Evolutionary conservation across 53 echinoderm and acorn worm species (phyloP), one percentile per base, ranked within the genome.

Genomic region (Arbacia lixula): DNA sequence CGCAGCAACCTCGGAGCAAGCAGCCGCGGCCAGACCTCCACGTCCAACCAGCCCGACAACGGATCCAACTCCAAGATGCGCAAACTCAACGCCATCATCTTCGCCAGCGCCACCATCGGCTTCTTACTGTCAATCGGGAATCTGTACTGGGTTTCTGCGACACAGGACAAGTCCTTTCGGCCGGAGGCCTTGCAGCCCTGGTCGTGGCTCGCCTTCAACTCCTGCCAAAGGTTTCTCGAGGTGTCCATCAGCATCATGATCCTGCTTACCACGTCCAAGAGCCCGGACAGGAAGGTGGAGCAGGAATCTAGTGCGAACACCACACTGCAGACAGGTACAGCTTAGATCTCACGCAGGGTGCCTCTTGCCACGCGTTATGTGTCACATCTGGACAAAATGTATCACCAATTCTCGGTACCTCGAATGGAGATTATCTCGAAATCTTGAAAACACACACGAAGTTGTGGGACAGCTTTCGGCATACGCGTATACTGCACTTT

Each of bases 201-300:
- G 84, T 64, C 90, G 14, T 93, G 93, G 93, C 35, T 89, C 57
- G 53, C 63, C 21, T 93, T 85, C 53, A 87, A 84, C 28, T 84
- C 93, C 1, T 71, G 69, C 16, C 93, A 90, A 50, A 31, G 93
- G 24, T 36, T 93, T 25, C 78, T 90, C 0, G 93, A 93, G 63
- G 80, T 93, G 16, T 29, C 72, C 55, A 90, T 90, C 33, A 69
- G 77, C 37, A 35, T 85, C 37, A 26, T 90, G 73, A 87, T 93
- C 40, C 41, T 93, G 38, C 35, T 86, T 72, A 86, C 92, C 2
- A 86, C 82, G 43, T 76, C 80, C n/a, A 76, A 87, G 73, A 86
- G 88, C 58, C 56, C 64, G 71, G 73, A 75, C 62, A 37, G 39
- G 34, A 86, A 86, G 56, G 71, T 66, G n/a, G 68, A 53, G 5